A percentile compares a stretch with the other conserved stretches of the same genome.
phyloP scores from a whole-genome alignment of 2,888 invertebrate genomes.

The Tachina fera region DNA sequence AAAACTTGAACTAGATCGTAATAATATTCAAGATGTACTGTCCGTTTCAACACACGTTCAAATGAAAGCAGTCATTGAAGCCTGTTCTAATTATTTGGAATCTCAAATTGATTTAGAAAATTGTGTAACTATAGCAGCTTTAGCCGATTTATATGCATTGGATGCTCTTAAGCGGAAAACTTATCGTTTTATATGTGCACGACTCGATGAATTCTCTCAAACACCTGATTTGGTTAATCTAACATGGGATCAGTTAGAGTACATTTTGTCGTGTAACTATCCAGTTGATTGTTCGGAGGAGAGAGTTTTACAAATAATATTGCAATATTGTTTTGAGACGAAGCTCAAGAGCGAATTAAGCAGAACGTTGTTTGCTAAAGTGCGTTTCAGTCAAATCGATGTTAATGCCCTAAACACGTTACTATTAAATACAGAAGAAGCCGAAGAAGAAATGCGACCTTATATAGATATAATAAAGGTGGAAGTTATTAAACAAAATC shows the following conservation, averaged over 20 bases:
- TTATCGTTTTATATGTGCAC: conserved; percentile 87
- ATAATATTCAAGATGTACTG: conserved; percentile 87
- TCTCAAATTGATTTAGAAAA: conserved; percentile 88
- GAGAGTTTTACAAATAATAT: conserved; percentile 85
- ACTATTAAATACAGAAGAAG: conserved; percentile 40
- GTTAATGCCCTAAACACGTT: conserved; percentile 68
- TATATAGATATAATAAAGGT: conserved; percentile 60
- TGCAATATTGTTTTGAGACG: conserved; percentile 84
- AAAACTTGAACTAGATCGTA: conserved; percentile 83
- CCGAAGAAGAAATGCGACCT: conserved; percentile 50
- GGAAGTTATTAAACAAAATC: conserved; percentile 72
- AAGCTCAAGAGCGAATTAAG: conserved; percentile 72
- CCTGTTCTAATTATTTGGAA: conserved; percentile 87
- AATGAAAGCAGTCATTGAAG: conserved; percentile 86
- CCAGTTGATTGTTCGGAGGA: conserved; percentile 88
- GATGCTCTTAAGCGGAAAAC: conserved; percentile 85
- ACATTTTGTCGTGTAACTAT: conserved; percentile 86
- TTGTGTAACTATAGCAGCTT: conserved; percentile 88
- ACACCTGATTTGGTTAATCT: conserved; percentile 86
- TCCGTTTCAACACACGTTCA: conserved; percentile 88
- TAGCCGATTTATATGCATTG: conserved; percentile 88
- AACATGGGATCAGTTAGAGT: conserved; percentile 85
- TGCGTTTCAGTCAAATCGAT: conserved; percentile 78
- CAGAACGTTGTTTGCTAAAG: conserved; percentile 75
- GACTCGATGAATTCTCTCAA: conserved; percentile 86